Base-by-base conservation (phyloP, 2,888 invertebrate genomes). In the Folsomia manolachei region DNA sequence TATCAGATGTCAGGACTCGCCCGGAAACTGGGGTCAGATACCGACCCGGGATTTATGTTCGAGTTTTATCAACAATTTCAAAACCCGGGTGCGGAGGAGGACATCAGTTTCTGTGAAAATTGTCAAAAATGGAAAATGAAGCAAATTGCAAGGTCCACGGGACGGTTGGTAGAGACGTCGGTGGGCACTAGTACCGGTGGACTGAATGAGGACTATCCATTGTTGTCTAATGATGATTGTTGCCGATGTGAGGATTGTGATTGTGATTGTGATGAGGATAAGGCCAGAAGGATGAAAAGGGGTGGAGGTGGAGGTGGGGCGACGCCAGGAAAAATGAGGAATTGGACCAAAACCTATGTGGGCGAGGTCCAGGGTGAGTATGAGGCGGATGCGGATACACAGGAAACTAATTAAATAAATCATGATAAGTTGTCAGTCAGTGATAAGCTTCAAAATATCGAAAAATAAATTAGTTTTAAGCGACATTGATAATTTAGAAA, bases 301-400 rank as follows among this genome's bases (percentile, higher is more conserved):
- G n/a, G n/a, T n/a, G n/a, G n/a, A n/a, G n/a, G n/a, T n/a, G n/a
- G n/a, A n/a, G n/a, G n/a, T n/a, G n/a, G n/a, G n/a, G n/a, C n/a
- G n/a, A n/a, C n/a, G n/a, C 71, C 75, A 1, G 75, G 75, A 19
- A 70, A 61, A 67, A 75, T 75, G 75, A 1, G 1, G 1, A 75
- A 75, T 52, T 75, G 75, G 75, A 75, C 72, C 27, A 24, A 51
- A 18, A 23, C 66, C 14, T 71, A 27, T 39, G 27, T n/a, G n/a
- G 39, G 7, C 39, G 39, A 39, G 14, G 4, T 9, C 14, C 39
- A 4, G 4, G 39, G 39, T 4, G 39, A 39, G 14, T 39, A 39
- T 60, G 75, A 75, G 53, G 62, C 72, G 24, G 72, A 65, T 14
- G 67, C 71, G 11, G 70, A 71, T 21, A 73, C 72, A 7, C 53